Conservation (phyloP, 2,888 invertebrate species). For the Mystacides longicornis region DNA sequence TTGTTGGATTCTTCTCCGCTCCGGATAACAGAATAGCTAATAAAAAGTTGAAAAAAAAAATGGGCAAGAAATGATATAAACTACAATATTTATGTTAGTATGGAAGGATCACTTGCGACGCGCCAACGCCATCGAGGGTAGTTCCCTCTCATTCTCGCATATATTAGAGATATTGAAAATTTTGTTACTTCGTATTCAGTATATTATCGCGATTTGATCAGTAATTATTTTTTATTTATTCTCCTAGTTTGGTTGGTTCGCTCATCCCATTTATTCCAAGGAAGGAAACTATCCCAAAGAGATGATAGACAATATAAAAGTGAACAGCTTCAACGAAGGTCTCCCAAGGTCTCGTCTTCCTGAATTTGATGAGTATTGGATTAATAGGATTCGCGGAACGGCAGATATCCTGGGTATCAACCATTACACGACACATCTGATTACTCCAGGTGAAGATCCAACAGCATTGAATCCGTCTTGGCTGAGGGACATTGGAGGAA, state of each 20-base stretch:
- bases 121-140: too few relatives aligned
- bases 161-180: too few relatives aligned
- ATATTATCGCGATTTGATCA: too few relatives aligned
- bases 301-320: constrained; percentile 43
- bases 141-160: too few relatives aligned
- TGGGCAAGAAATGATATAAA: too few relatives aligned
- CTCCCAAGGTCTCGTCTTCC: constrained; percentile 39
- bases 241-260: constrained; percentile 48
- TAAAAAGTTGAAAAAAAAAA: too few relatives aligned
- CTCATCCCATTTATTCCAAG: constrained; percentile 46
- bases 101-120: too few relatives aligned
- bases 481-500: constrained; percentile 45
- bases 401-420: constrained; percentile 48
- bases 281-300: constrained; percentile 45
- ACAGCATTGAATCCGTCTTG: constrained; percentile 43
- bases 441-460: constrained; percentile 41
- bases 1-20: too few relatives aligned
- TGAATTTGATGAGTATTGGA: constrained; percentile 44
- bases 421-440: constrained; percentile 45
- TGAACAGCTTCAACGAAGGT: constrained; percentile 41
- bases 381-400: constrained; percentile 42
- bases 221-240: neutral
- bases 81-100: too few relatives aligned
- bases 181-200: too few relatives aligned
- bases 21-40: too few relatives aligned